Base-by-base conservation (phyloP, 2,113 vertebrate genomes). In the Tamias sibiricus region DNA sequence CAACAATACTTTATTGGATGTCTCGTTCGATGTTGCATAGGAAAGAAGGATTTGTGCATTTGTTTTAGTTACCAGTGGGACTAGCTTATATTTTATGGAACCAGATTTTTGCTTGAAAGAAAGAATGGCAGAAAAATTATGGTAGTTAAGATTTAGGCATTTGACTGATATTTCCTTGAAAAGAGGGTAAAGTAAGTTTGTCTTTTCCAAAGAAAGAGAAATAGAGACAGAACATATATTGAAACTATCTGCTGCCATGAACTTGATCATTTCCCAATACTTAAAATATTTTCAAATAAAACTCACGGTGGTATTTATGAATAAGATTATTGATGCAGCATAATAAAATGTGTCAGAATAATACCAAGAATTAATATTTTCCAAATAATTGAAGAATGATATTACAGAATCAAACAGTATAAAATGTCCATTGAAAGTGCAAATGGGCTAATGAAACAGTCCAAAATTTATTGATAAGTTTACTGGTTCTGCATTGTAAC, bases 331-430 rank as follows among this genome's bases (percentile, higher is more conserved):
- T 94, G 16, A 74, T 16, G 35, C 2, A 75, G 26, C 49, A 12
- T 85, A 89, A 74, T 42, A 80, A 94, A 69, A 42, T 52, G 24
- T 91, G 37, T 84, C 35, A 85, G 42, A 83, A 85, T 49, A 94
- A 40, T 42, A 94, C 40, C 17, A 40, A 47, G n/a, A 76, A 79
- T 94, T 37, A 75, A 72, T 83, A 72, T 86, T 81, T 87, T 94
- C 40, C 47, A 85, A 59, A 92, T 81, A 13, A 66, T 92, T 28
- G 88, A 62, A 68, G 37, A 0, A 49, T 57, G 11, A 13, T 81
- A 11, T 72, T 69, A 69, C 8, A 80, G 81, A 64, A 74, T 87
- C 35, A 84, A 68, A 52, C 13, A 87, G 12, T 19, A 66, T 72
- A 37, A 90, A 74, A 76, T 12, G 71, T 7, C 44, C 17, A 86